phyloP scores from a whole-genome alignment of 2,888 invertebrate genomes.

The Allacma fusca region DNA sequence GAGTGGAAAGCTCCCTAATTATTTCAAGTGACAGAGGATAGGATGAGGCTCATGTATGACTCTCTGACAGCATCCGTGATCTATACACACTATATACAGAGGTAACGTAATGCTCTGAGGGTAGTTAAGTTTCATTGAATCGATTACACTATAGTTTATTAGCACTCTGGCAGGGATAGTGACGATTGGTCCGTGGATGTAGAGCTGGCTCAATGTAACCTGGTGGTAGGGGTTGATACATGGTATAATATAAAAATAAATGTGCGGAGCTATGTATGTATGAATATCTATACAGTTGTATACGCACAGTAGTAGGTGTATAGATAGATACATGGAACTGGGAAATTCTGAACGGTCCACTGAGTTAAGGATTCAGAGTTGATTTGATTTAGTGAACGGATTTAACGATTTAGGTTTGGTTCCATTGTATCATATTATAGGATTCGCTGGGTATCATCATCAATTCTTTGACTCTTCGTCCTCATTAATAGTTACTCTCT shows the following conservation, averaged over 20 bases:
- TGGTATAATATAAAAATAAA: too few species aligned
- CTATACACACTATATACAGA: too few species aligned
- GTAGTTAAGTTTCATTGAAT: slow-evolving; percentile 10
- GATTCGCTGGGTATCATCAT: background rate
- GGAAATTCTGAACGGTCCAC: slow-evolving; percentile 13
- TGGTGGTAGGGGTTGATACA: too few species aligned
- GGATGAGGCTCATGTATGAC: slow-evolving; percentile 19
- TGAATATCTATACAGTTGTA: too few species aligned
- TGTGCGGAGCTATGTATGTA: too few species aligned
- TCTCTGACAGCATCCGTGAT: background rate
- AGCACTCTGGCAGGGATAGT: background rate
- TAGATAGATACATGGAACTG: background rate
- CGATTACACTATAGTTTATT: slow-evolving; percentile 5
- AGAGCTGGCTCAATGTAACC: too few species aligned
- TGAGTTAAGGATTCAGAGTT: slow-evolving; percentile 37
- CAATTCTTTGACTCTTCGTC: background rate
- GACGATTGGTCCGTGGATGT: too few species aligned
- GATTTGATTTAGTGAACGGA: slow-evolving; percentile 30
- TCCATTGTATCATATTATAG: background rate
- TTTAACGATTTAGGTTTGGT: slow-evolving; percentile 17
- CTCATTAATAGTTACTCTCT: background rate
- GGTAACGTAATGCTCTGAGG: background rate
- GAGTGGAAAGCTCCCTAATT: slow-evolving; percentile 28
- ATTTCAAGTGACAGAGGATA: slow-evolving; percentile 39
- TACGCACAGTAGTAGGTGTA: background rate